Conservation (phyloP, 2,797 vertebrate genomes). For the Lepilemur ruficaudatus region DNA sequence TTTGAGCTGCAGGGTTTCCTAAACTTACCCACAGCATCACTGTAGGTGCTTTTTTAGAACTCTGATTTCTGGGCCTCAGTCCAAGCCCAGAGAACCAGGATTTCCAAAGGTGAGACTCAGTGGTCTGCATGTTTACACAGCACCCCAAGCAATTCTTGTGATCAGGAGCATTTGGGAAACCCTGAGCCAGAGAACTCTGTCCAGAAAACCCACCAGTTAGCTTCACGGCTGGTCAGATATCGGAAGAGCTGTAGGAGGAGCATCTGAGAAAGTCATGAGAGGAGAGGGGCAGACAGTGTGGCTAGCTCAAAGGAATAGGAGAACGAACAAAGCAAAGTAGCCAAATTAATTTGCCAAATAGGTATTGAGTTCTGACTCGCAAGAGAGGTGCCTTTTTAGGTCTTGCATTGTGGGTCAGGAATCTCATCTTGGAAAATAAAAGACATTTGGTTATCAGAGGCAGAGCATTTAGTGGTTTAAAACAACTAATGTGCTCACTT, state of each 20-base stretch:
- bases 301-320: neutral
- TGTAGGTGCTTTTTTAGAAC: neutral
- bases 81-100: neutral
- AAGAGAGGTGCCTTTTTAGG: neutral
- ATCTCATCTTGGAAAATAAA: neutral
- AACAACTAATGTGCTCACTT: neutral
- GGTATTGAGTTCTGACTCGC: neutral
- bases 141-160: neutral
- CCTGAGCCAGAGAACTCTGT: neutral
- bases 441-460: neutral
- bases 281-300: neutral
- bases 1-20: neutral
- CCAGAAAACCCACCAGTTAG: neutral
- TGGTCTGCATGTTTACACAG: neutral
- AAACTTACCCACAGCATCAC: neutral
- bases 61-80: neutral
- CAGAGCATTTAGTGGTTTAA: neutral
- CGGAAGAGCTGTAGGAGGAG: neutral
- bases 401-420: neutral
- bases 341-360: neutral
- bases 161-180: neutral
- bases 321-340: neutral
- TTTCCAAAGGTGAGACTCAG: neutral
- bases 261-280: neutral
- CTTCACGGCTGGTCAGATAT: neutral